A percentile compares a stretch with the other conserved stretches of the same genome.
Evolutionary conservation across 2,888 invertebrate species (phyloP).

Genomic region (Mesorhabditis sp.): DNA sequence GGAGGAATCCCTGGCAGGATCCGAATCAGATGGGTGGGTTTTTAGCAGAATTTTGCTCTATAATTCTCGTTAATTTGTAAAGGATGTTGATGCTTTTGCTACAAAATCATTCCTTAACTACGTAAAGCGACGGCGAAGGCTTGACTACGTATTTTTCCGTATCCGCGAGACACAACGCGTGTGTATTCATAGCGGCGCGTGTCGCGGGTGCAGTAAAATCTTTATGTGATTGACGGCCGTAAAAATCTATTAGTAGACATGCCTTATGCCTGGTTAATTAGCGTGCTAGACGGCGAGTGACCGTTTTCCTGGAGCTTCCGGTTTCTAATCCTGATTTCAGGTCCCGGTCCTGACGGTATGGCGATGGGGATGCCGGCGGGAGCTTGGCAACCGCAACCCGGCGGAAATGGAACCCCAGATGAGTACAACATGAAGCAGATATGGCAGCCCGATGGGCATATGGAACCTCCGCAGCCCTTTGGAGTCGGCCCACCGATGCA

Average conservation of each 20-base stretch:
- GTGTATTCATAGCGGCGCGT: no score
- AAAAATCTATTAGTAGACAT: no score
- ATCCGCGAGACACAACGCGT: no score
- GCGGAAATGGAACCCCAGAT: background rate
- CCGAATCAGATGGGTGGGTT: background rate
- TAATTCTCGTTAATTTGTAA: no score
- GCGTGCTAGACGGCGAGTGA: conserved; percentile 4
- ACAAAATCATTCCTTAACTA: no score
- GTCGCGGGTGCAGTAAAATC: no score
- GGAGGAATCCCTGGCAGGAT: conserved; percentile 2
- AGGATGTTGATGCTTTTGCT: no score
- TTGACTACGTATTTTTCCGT: no score
- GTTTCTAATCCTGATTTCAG: background rate
- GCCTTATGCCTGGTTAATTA: background rate
- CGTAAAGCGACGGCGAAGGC: no score
- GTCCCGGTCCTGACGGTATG: background rate
- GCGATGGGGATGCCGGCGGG: background rate
- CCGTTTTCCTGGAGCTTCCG: background rate
- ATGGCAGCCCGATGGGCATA: background rate
- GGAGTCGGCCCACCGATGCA: background rate
- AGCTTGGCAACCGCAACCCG: background rate
- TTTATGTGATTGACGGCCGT: no score
- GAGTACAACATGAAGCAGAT: background rate
- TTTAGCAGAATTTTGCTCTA: no score
- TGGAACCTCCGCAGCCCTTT: background rate